These are phyloP conservation scores for Malthinus seriepunctatus DNA, from an alignment of 2,888 invertebrate species.

Conservation along the genomic window DNA sequence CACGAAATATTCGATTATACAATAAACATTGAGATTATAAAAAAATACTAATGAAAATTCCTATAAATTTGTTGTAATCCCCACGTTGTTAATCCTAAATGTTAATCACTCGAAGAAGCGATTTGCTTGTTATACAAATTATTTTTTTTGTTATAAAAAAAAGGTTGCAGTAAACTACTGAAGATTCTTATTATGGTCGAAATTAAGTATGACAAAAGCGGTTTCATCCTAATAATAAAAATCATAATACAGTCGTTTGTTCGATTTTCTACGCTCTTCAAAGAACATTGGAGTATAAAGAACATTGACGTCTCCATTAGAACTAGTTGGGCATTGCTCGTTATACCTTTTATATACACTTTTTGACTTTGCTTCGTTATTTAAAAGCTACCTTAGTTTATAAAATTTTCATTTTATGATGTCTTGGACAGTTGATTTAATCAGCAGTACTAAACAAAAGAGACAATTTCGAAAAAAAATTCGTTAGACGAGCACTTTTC, in stretches of 20 bases:
- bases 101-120: neutral
- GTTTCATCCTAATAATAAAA: conserved; percentile 42
- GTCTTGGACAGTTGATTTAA: conserved; percentile 12
- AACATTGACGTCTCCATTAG: conserved; percentile 43
- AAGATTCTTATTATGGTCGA: conserved; percentile 18
- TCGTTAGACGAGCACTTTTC: no score
- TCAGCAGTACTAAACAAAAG: conserved; percentile 11
- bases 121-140: neutral
- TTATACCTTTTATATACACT: conserved; percentile 38
- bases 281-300: conserved; percentile 38
- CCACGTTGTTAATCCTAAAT: neutral
- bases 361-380: conserved; percentile 37
- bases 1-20: neutral
- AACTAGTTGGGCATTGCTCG: conserved; percentile 37
- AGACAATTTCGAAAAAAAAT: no score
- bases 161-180: conserved; percentile 15
- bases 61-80: conserved; percentile 13
- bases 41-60: conserved; percentile 15
- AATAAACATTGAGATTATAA: neutral
- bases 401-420: conserved; percentile 38
- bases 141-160: neutral
- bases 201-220: conserved; percentile 44
- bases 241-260: conserved; percentile 42
- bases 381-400: conserved; percentile 30
- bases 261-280: conserved; percentile 48